Percentiles rank a stretch among this genome's conserved stretches.
Conservation (phyloP, 1,140 invertebrate genomes). For the Heliothis subflexa region DNA sequence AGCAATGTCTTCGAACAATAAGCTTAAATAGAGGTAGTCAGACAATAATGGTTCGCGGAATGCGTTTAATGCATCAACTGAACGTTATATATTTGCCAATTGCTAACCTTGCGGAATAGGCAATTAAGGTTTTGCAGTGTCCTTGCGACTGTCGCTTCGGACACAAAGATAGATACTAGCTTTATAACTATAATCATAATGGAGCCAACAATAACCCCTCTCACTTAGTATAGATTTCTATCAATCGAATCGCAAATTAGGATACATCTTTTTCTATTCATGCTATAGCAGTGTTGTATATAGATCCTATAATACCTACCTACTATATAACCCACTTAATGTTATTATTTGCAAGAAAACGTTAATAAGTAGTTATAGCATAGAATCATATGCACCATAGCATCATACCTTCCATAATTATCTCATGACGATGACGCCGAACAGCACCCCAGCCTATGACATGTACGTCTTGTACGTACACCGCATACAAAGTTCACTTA, state of each 20-base stretch:
- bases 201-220: too few species aligned
- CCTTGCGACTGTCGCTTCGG: conserved; percentile 20
- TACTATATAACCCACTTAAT: too few species aligned
- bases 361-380: too few species aligned
- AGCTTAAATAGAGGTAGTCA: background rate
- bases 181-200: background rate
- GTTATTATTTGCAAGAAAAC: too few species aligned
- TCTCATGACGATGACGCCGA: background rate
- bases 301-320: too few species aligned
- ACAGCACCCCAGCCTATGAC: background rate
- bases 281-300: background rate
- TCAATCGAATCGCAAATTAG: too few species aligned
- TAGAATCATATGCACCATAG: too few species aligned
- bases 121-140: conserved; percentile 14
- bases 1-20: background rate
- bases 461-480: background rate
- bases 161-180: background rate
- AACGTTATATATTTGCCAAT: conserved; percentile 17
- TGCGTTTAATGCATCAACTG: background rate
- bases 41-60: conserved; percentile 9
- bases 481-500: background rate
- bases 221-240: too few species aligned
- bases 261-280: background rate
- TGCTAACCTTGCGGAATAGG: conserved; percentile 3
- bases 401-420: conserved; percentile 12